phyloP scores from a whole-genome alignment of 2,797 vertebrate genomes.

The Tympanoctomys barrerae region DNA sequence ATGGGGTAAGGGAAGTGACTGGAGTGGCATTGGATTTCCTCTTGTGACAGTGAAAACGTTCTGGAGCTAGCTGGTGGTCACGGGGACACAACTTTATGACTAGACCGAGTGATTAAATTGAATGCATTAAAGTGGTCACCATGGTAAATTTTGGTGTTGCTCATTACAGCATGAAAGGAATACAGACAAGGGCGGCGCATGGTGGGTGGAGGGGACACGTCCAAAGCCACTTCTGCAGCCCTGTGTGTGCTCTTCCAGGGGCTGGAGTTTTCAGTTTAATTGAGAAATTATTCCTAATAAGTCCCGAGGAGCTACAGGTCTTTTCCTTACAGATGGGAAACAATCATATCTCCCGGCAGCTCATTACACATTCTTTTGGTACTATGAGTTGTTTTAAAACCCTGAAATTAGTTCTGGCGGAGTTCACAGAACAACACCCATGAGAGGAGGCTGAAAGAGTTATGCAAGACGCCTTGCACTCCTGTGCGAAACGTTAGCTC shows the following conservation, averaged over 20 bases:
- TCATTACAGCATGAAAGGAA: neutral
- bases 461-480: constrained; percentile 86
- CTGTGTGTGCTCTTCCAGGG: constrained; percentile 53
- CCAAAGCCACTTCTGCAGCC: neutral
- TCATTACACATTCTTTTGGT: constrained; percentile 91
- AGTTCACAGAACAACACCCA: constrained; percentile 90
- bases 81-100: neutral
- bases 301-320: constrained; percentile 86
- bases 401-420: constrained; percentile 92
- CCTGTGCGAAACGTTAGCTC: constrained; percentile 83
- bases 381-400: constrained; percentile 90
- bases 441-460: constrained; percentile 88
- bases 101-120: neutral
- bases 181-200: constrained; percentile 1
- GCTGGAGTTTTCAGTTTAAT: constrained; percentile 78
- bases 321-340: constrained; percentile 85
- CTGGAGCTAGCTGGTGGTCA: neutral
- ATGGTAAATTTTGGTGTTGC: neutral
- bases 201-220: neutral
- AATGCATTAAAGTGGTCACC: neutral
- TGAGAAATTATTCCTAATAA: constrained; percentile 89
- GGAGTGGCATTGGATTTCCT: neutral
- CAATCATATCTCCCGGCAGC: constrained; percentile 87
- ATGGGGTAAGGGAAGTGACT: neutral
- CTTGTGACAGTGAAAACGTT: neutral